Percentiles rank a stretch among this genome's conserved stretches.
Conservation (phyloP, 2,888 invertebrate species). For the Gari tellinella region DNA sequence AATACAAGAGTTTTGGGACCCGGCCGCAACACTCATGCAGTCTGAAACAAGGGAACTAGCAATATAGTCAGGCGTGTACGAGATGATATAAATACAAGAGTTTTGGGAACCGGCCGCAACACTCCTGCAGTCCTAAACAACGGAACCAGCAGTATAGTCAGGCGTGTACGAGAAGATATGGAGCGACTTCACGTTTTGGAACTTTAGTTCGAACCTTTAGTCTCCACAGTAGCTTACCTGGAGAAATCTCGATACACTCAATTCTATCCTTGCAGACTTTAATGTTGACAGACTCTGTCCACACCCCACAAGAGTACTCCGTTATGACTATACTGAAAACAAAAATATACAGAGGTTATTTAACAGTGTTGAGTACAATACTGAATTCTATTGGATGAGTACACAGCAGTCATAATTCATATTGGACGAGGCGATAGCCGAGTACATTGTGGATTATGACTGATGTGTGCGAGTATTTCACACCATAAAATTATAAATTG, state of each 20-base stretch:
- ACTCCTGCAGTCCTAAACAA: conserved; percentile 59
- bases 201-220: too few species aligned
- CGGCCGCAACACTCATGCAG: conserved; percentile 64
- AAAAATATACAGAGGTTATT: not conserved
- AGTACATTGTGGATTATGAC: too few species aligned
- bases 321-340: conserved; percentile 32
- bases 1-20: conserved; percentile 39
- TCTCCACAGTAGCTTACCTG: conserved; percentile 71
- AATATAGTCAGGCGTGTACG: not conserved
- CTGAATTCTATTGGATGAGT: too few species aligned
- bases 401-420: too few species aligned
- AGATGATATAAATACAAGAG: not conserved
- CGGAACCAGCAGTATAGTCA: not conserved
- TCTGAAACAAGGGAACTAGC: conserved; percentile 56
- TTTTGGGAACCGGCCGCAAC: conserved; percentile 69
- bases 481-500: too few species aligned
- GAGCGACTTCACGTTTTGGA: too few species aligned
- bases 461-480: too few species aligned
- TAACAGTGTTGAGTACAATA: too few species aligned
- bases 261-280: conserved; percentile 69
- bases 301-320: conserved; percentile 13
- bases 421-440: too few species aligned
- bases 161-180: too few species aligned
- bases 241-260: conserved; percentile 68
- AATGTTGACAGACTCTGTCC: conserved; percentile 63